Percentiles rank a stretch among this genome's conserved stretches.
These are phyloP conservation scores for Euura lappo DNA, from an alignment of 1,140 invertebrate genomes.

Conservation along the genomic window DNA sequence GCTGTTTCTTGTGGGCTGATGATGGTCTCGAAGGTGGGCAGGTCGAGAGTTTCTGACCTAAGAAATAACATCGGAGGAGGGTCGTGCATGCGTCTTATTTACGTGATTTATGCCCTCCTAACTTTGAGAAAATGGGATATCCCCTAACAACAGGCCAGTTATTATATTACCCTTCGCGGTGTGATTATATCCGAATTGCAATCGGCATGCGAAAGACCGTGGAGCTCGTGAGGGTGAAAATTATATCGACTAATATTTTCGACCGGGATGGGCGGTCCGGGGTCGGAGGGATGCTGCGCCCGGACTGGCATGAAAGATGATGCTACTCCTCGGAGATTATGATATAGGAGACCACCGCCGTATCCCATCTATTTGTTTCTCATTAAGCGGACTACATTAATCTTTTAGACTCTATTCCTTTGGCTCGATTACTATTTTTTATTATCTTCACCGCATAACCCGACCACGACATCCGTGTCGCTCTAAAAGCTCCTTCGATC, in stretches of 20 bases:
- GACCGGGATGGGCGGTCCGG: neutral
- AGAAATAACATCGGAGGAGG: neutral
- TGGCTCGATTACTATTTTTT: neutral
- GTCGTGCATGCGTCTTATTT: neutral
- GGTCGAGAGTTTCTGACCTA: neutral
- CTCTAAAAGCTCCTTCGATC: too few relatives aligned
- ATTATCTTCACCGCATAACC: too few relatives aligned
- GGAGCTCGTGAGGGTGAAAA: neutral
- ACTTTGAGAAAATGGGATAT: neutral
- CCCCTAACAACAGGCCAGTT: neutral
- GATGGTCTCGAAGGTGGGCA: neutral
- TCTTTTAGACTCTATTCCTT: conserved; percentile 37
- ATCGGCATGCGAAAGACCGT: neutral
- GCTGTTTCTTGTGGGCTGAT: too few relatives aligned
- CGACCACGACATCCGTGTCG: too few relatives aligned
- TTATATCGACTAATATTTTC: too few relatives aligned
- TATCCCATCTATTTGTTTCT: conserved; percentile 49
- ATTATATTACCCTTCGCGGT: neutral
- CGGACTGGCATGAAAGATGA: conserved; percentile 12
- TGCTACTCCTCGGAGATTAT: conserved; percentile 17
- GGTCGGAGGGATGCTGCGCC: neutral
- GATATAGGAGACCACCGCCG: conserved; percentile 17
- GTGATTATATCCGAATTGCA: neutral
- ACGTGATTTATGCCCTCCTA: neutral
- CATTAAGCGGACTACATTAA: conserved; percentile 57